Conservation (phyloP, 2,113 vertebrate species). For the Labrus mixtus region DNA sequence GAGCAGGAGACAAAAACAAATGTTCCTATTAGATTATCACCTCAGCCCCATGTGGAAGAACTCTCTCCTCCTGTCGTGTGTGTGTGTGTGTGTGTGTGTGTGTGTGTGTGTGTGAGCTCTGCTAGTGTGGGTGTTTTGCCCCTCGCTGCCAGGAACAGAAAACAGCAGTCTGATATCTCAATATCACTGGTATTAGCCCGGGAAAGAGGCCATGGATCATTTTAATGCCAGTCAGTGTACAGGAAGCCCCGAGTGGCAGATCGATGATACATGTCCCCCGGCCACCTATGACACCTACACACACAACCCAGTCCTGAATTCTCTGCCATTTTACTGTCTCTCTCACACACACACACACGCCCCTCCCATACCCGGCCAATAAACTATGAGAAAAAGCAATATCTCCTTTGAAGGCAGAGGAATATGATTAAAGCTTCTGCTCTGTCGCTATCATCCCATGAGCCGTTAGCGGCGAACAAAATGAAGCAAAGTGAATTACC, state of each 20-base stretch:
- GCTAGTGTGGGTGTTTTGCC: conserved; percentile 41
- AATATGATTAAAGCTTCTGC: conserved; percentile 77
- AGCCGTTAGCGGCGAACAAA: conserved; percentile 72
- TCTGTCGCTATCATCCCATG: conserved; percentile 67
- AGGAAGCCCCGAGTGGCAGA: conserved; percentile 66
- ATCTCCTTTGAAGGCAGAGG: conserved; percentile 68
- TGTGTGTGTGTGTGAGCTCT: neutral
- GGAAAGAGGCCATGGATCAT: conserved; percentile 75
- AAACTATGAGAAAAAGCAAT: conserved; percentile 76
- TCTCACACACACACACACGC: neutral
- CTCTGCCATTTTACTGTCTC: conserved; percentile 7
- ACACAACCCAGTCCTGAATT: neutral
- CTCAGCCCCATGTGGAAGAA: conserved; percentile 63
- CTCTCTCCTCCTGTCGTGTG: conserved; percentile 45
- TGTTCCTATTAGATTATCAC: conserved; percentile 79
- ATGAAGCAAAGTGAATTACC: conserved; percentile 78
- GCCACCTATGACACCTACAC: conserved; percentile 57
- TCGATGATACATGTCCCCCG: conserved; percentile 69
- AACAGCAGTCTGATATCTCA: conserved; percentile 71
- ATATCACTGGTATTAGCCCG: conserved; percentile 70
- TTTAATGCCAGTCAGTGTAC: conserved; percentile 73
- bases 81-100: conserved; percentile 20
- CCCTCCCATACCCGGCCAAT: conserved; percentile 52
- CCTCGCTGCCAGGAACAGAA: conserved; percentile 58
- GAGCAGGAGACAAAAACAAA: conserved; percentile 68